A percentile compares a stretch with the other conserved stretches of the same genome.
Evolutionary conservation across 2,797 vertebrate species (phyloP).

Genomic region (Numenius phaeopus): DNA sequence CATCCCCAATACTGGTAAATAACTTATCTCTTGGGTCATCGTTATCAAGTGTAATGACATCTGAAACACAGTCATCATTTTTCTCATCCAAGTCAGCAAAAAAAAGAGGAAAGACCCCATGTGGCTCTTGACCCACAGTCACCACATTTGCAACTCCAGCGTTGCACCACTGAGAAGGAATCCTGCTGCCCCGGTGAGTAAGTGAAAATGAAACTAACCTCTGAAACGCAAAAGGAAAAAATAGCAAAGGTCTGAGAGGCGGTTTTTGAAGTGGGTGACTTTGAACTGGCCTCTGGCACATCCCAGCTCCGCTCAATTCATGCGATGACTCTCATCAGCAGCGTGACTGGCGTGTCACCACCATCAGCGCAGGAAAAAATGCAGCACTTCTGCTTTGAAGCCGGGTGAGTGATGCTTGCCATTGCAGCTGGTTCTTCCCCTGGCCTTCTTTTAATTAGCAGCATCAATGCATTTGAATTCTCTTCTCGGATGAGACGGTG

Average conservation of each 20-base stretch:
- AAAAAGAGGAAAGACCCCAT: neutral
- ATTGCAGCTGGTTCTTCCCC: neutral
- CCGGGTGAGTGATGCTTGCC: fast-evolving
- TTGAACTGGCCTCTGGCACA: neutral
- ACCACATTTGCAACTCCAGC: neutral
- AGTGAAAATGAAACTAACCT: neutral
- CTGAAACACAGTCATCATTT: neutral
- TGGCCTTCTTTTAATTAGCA: neutral
- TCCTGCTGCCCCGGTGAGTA: fast-evolving
- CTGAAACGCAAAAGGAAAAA: neutral
- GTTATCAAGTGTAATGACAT: neutral
- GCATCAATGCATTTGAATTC: neutral
- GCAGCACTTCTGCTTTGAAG: neutral
- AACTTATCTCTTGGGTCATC: neutral
- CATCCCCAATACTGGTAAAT: constrained; percentile 1
- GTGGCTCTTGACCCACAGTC: neutral
- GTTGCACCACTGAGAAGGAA: neutral
- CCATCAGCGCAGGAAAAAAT: neutral
- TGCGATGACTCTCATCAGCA: neutral
- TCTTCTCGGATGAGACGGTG: neutral
- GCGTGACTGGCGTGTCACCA: neutral
- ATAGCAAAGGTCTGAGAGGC: neutral
- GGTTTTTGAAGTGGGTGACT: neutral
- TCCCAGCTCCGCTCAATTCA: neutral
- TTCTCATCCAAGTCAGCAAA: neutral